Base-by-base conservation (phyloP, 64 coral and sea anemone species). In the Hydrozoanthus tunicans region DNA sequence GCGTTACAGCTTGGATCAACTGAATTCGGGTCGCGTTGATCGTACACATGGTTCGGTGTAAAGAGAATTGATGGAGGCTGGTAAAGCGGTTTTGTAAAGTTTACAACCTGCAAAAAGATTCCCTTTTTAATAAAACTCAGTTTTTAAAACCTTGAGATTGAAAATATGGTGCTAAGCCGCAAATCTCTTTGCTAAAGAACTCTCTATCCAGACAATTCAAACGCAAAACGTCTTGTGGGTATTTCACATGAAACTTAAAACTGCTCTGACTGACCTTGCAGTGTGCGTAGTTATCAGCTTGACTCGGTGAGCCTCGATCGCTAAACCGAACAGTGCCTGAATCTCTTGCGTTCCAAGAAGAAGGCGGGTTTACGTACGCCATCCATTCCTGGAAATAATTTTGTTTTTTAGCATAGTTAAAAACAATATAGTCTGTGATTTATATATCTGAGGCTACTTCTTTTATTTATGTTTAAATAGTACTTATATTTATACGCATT, bases 51-150 rank as follows among this genome's bases (percentile, higher is more conserved):
- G 70, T 24, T 27, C 25, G 70, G 70, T 73, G 70, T 27, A 73
- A 73, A 73, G 23, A 73, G 70, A 26, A 73, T 73, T 9, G 70
- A 73, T 32, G 70, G 70, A 27, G 70, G 70, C 70, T 73, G 70
- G 7, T 73, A 73, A 27, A 73, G 32, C 1, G 70, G 70, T 5
- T 73, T 73, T 27, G 70, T 32, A 27, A 73, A 73, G 70, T 27
- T 73, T 32, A 73, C 32, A 27, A 26, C 70, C 70, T 73, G 70
- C 32, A 7, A 73, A 10, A 73, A 73, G 4, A 27, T 32, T 27
- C 24, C 24, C 5, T 62, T 62, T 17, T 66, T 3, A 17, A 11
- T 66, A 15, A 15, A 66, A 17, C 64, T 66, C 64, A 66, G 17
- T 3, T 66, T 5, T 5, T 11, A 66, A 66, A 11, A 13, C 12